Conservation (phyloP, 2,888 invertebrate species). For the Scaptomyza parva region DNA sequence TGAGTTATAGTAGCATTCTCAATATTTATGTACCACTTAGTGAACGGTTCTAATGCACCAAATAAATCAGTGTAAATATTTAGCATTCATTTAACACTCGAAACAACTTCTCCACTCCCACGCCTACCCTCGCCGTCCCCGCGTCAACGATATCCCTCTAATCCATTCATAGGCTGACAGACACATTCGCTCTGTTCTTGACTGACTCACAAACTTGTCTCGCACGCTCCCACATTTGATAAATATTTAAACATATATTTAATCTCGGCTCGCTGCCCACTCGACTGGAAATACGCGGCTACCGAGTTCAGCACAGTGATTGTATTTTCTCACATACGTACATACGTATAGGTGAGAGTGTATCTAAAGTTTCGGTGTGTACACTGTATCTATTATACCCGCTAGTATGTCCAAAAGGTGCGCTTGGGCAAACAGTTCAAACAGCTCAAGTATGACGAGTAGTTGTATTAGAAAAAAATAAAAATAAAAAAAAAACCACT, state of each 20-base stretch:
- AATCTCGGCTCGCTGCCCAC: constrained; percentile 61
- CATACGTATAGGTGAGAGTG: constrained; percentile 32
- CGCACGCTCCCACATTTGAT: constrained; percentile 77
- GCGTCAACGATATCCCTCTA: not conserved
- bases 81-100: constrained; percentile 73
- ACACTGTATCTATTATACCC: constrained; percentile 30
- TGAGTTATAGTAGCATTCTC: constrained; percentile 48
- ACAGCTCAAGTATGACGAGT: constrained; percentile 27
- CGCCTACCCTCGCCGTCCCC: not conserved
- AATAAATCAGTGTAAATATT: constrained; percentile 76
- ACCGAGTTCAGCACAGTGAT: constrained; percentile 66
- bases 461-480: constrained; percentile 10
- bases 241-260: constrained; percentile 71
- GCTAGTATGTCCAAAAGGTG: constrained; percentile 50
- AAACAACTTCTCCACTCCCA: not conserved
- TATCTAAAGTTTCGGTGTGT: constrained; percentile 39
- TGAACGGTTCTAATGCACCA: constrained; percentile 66
- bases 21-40: constrained; percentile 73
- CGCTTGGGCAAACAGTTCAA: constrained; percentile 63
- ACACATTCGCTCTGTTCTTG: constrained; percentile 34
- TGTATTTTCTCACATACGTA: constrained; percentile 30
- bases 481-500: constrained; percentile 6
- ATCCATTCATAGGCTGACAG: constrained; percentile 16
- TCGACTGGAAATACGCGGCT: constrained; percentile 53
- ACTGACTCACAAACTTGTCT: constrained; percentile 76